Evolutionary conservation across 1,140 invertebrate genomes (phyloP).

Genomic region (Euwallacea similis): DNA sequence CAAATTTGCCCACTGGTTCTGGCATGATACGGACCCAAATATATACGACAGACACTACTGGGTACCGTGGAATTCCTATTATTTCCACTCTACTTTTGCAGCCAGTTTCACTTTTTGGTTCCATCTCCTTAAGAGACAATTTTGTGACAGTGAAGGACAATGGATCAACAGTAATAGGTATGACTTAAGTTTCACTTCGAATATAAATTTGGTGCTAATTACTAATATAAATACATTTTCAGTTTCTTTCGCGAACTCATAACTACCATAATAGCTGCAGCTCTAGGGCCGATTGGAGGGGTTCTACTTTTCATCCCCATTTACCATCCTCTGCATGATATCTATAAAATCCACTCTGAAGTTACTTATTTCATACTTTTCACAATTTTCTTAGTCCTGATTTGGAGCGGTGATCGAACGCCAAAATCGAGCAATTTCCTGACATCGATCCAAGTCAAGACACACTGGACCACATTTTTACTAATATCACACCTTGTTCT

Average conservation of each 20-base stretch:
- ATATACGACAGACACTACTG: conserved; percentile 77
- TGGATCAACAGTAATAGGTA: conserved; percentile 56
- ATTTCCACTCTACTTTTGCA: conserved; percentile 77
- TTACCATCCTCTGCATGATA: conserved; percentile 76
- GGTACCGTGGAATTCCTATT: conserved; percentile 79
- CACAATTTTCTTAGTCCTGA: conserved; percentile 61
- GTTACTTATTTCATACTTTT: conserved; percentile 69
- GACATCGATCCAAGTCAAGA: conserved; percentile 43
- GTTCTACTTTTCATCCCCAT: conserved; percentile 70
- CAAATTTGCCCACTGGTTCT: conserved; percentile 81
- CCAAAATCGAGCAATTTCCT: conserved; percentile 28
- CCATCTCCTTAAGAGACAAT: conserved; percentile 59
- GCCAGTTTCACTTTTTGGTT: conserved; percentile 73
- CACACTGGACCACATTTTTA: conserved; percentile 54
- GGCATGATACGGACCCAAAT: conserved; percentile 85
- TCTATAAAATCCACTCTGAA: conserved; percentile 68
- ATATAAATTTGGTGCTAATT: too few relatives aligned
- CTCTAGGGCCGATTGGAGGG: conserved; percentile 71
- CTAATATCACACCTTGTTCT: conserved; percentile 56
- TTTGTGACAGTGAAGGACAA: conserved; percentile 57
- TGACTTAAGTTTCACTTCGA: background rate
- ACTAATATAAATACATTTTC: background rate
- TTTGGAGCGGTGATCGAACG: conserved; percentile 60
- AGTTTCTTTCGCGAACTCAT: conserved; percentile 58
- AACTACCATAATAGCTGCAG: conserved; percentile 59